phyloP scores from a whole-genome alignment of 1,140 invertebrate species.

The Caenorhabditis briggsae region DNA sequence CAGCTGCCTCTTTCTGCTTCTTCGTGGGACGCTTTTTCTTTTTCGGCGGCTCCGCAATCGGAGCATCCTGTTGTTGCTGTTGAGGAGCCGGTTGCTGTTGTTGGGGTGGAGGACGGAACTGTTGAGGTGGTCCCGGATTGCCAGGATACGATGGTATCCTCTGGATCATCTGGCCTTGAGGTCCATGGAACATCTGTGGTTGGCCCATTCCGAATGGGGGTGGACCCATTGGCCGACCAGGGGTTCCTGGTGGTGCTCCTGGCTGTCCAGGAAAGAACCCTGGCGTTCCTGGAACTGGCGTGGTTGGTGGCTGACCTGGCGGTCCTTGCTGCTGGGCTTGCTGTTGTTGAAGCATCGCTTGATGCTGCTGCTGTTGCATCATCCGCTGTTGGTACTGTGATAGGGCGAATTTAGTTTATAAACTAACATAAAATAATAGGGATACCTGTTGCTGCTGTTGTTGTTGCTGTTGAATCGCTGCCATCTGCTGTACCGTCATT shows the following conservation, averaged over 20 bases:
- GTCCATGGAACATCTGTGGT: conserved; percentile 39
- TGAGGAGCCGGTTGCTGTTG: conserved; percentile 2
- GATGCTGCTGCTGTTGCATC: conserved; percentile 56
- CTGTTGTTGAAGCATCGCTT: conserved; percentile 13
- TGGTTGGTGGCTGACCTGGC: conserved; percentile 9
- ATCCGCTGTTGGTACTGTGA: conserved; percentile 45
- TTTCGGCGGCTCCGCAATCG: conserved; percentile 43
- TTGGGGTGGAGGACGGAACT: conserved; percentile 24
- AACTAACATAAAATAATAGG: too few species aligned
- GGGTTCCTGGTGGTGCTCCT: conserved; percentile 39
- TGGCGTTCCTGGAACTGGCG: background rate
- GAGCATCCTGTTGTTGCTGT: conserved; percentile 1
- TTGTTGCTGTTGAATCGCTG: conserved; percentile 53
- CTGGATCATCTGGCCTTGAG: conserved; percentile 44
- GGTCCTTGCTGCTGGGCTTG: background rate
- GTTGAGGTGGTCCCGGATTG: background rate
- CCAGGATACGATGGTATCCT: conserved; percentile 52
- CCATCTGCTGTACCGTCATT: conserved; percentile 18
- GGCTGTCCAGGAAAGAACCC: background rate
- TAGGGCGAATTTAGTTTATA: too few species aligned
- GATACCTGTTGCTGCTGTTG: conserved; percentile 1
- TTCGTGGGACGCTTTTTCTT: conserved; percentile 64
- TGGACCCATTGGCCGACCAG: background rate
- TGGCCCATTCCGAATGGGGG: conserved; percentile 5
- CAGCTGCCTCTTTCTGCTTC: conserved; percentile 61